Evolutionary conservation across 2,888 invertebrate species (phyloP).

Genomic region (Cheilosia variabilis): DNA sequence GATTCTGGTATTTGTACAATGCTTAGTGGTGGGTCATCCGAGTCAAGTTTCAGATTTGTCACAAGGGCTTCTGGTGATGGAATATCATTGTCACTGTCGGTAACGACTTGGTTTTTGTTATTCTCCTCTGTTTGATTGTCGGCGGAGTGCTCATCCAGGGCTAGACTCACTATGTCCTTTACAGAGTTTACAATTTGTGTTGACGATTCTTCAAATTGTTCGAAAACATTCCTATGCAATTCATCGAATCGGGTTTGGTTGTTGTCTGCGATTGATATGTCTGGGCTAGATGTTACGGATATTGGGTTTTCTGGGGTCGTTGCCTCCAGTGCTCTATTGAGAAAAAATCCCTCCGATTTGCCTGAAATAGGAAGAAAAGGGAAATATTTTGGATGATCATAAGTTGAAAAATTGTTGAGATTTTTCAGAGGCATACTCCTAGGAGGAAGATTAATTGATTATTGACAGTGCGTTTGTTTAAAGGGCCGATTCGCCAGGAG

Average conservation of each 20-base stretch:
- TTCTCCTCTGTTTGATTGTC: conserved; percentile 4
- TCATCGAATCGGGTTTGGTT: conserved; percentile 9
- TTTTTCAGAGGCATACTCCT: background rate
- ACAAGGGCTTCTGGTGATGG: background rate
- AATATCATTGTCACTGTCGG: conserved; percentile 12
- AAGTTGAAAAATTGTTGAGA: too few relatives aligned
- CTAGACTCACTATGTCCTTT: conserved; percentile 24
- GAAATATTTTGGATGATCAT: background rate
- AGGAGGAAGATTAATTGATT: background rate
- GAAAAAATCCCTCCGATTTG: conserved; percentile 38
- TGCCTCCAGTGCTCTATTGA: conserved; percentile 21
- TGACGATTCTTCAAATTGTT: conserved; percentile 22
- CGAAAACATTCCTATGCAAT: conserved; percentile 29
- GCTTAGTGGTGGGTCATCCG: conserved; percentile 14
- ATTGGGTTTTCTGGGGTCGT: conserved; percentile 2
- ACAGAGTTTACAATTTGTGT: conserved; percentile 36
- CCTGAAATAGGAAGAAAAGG: background rate
- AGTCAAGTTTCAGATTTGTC: background rate
- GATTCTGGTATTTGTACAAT: conserved; percentile 36
- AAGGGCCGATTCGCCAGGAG: too few relatives aligned
- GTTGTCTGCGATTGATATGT: background rate
- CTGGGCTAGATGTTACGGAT: background rate
- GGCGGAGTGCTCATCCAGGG: conserved; percentile 15
- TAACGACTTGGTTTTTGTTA: conserved; percentile 10
- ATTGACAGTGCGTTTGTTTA: too few relatives aligned